These are phyloP conservation scores for Salvelinus namaycush DNA, from an alignment of 2,113 vertebrate species.

Conservation along the genomic window DNA sequence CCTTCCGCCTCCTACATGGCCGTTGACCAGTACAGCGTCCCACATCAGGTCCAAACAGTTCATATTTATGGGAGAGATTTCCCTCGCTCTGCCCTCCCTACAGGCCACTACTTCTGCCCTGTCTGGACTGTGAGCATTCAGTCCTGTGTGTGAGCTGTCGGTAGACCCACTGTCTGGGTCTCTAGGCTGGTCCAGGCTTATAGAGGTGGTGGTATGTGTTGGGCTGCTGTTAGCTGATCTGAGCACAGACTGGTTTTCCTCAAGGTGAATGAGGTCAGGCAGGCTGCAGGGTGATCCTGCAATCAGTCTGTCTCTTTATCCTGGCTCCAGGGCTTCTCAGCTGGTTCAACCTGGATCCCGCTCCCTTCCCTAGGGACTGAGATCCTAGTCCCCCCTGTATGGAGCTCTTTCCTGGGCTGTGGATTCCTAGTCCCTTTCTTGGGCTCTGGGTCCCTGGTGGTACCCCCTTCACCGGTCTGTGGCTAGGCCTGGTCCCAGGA, in stretches of 20 bases:
- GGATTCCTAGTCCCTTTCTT: constrained; percentile 19
- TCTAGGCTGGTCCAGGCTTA: not conserved
- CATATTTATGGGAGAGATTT: not conserved
- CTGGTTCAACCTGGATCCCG: constrained; percentile 33
- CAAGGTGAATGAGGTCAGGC: constrained; percentile 45
- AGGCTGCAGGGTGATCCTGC: constrained; percentile 48
- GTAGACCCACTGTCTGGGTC: not conserved
- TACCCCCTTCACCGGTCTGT: constrained; percentile 10
- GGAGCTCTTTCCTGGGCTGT: constrained; percentile 42
- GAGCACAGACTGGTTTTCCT: constrained; percentile 44
- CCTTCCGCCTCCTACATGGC: not conserved
- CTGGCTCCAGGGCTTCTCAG: constrained; percentile 36
- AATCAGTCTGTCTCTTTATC: constrained; percentile 31
- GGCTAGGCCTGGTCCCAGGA: not conserved
- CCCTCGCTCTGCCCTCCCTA: not conserved
- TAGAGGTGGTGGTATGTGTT: not conserved
- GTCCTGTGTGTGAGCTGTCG: not conserved
- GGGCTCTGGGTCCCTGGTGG: not conserved
- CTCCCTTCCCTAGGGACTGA: constrained; percentile 50
- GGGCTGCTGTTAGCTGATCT: not conserved
- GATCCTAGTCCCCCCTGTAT: constrained; percentile 30
- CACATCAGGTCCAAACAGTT: not conserved
- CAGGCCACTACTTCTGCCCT: too few relatives aligned
- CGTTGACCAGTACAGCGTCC: not conserved
- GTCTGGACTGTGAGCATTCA: not conserved